Conservation (phyloP, 2,113 vertebrate genomes). For the Neofelis nebulosa region DNA sequence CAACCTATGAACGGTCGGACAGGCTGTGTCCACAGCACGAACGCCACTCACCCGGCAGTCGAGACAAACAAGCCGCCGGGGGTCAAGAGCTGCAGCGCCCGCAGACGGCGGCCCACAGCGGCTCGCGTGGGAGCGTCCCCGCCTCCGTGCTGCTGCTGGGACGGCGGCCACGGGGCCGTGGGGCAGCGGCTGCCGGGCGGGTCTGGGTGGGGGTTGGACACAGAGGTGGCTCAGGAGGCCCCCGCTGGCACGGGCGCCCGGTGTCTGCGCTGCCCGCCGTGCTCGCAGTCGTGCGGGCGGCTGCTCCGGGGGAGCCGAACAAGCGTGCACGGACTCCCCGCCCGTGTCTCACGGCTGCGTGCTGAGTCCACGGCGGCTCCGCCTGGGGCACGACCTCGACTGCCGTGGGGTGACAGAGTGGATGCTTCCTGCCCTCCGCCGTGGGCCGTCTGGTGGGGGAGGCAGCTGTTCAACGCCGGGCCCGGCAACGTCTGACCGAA, state of each 20-base stretch:
- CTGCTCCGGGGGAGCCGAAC: too few species aligned
- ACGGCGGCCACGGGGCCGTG: not conserved
- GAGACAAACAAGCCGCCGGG: not conserved
- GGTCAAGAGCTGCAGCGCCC: not conserved
- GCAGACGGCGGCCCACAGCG: not conserved
- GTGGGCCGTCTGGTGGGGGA: not conserved
- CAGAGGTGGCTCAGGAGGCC: not conserved
- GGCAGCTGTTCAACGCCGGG: too few species aligned
- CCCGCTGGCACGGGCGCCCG: not conserved
- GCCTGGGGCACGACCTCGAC: rapidly evolving
- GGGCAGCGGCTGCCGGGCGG: not conserved
- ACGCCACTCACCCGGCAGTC: rapidly evolving
- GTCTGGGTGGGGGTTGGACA: too few species aligned
- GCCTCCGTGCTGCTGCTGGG: rapidly evolving
- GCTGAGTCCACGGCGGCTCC: not conserved
- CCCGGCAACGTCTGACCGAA: rapidly evolving
- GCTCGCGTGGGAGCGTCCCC: not conserved
- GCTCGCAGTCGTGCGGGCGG: not conserved
- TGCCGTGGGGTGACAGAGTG: rapidly evolving
- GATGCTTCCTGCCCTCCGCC: not conserved
- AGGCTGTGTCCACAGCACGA: not conserved
- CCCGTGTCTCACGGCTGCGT: rapidly evolving
- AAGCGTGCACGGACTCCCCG: not conserved
- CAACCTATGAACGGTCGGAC: rapidly evolving
- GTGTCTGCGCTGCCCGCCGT: rapidly evolving